Conservation (phyloP, 2,888 invertebrate genomes). For the Dasysyrphus albostriatus region DNA sequence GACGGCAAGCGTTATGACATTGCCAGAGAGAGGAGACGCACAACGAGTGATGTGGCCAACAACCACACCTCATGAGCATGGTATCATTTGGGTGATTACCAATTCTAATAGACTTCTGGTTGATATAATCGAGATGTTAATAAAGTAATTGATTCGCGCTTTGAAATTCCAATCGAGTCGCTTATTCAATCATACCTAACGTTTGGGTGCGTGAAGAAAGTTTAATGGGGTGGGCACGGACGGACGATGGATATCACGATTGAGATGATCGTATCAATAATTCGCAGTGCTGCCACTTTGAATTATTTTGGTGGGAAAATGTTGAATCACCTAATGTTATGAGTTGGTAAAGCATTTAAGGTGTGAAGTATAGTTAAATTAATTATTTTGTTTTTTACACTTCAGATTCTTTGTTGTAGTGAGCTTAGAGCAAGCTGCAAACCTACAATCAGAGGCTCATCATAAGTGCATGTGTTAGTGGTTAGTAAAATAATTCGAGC, state of each 20-base stretch:
- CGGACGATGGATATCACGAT: background rate
- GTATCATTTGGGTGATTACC: slow-evolving; percentile 38
- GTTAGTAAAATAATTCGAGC: no score
- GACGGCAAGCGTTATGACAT: slow-evolving; percentile 54
- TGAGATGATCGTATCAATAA: slow-evolving; percentile 6
- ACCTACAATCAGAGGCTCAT: no score
- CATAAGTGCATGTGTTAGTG: no score
- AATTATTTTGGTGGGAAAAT: background rate
- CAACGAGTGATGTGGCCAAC: background rate
- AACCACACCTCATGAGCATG: slow-evolving; percentile 36
- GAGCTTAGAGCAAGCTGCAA: no score
- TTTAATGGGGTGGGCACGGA: slow-evolving; percentile 13
- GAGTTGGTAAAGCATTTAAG: no score
- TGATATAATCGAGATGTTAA: slow-evolving; percentile 5
- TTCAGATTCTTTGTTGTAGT: no score
- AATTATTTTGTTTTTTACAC: no score
- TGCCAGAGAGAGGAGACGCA: background rate
- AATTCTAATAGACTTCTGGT: slow-evolving; percentile 46
- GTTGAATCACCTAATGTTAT: background rate
- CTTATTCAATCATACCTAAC: slow-evolving; percentile 22
- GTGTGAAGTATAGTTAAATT: no score
- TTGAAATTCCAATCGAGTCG: slow-evolving; percentile 56
- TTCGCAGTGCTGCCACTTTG: background rate
- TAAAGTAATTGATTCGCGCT: slow-evolving; percentile 32
- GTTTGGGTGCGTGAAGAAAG: slow-evolving; percentile 30